Evolutionary conservation across 1,140 invertebrate species (phyloP), one percentile per base, ranked within the genome.

Genomic region (Drosophila nebulosa): DNA sequence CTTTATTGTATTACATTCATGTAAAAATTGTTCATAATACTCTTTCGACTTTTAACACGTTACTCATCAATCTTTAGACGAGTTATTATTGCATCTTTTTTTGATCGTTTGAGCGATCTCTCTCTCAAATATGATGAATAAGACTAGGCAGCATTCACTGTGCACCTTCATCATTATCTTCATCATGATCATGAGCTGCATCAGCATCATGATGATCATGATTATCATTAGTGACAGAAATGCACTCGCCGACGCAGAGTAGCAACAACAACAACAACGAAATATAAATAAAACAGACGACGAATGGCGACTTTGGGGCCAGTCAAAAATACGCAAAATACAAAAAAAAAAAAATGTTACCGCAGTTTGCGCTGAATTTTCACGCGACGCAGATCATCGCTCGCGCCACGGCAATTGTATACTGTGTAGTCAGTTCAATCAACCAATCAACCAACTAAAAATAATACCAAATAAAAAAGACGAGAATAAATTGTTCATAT

Each of bases 351-450:
- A 42, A 42, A 7, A 42, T 6, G 67, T 76, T n/a, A 55, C 51
- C 60, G 61, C 83, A 88, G 83, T 88, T 77, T 73, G 65, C 66
- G 79, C 78, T 88, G 68, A 79, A 89, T 78, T 83, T 79, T 88
- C 84, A 79, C 66, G 66, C 75, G 72, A 69, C 68, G 58, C 75
- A 73, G 83, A 79, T 88, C 83, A 79, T 88, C 83, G 78, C 65
- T 88, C 83, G 78, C 65, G 79, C 65, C n/a, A 56, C n/a, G n/a
- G n/a, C n/a, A n/a, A n/a, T n/a, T n/a, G n/a, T n/a, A n/a, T n/a
- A n/a, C n/a, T n/a, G n/a, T n/a, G n/a, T 7, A n/a, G 4, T 39
- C 51, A 59, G 46, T 36, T 70, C 52, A 39, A 39, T 36, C 39
- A 21, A 35, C n/a, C 21, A 74, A 71, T 42, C 16, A 57, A 42